Conservation (phyloP, 2,888 invertebrate species). For the Phymatocera aterrima region DNA sequence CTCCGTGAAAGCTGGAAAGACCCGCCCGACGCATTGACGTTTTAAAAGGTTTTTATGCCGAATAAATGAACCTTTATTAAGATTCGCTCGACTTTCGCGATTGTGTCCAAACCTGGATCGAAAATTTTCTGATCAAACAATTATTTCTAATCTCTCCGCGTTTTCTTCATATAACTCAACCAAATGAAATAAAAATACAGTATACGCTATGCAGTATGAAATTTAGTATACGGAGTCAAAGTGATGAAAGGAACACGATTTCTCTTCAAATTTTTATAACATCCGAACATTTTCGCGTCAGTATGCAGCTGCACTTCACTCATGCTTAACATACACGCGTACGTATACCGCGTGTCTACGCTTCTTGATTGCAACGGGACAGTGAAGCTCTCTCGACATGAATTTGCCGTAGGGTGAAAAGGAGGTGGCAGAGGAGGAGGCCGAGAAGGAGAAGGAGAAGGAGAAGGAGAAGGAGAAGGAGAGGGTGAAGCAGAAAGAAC, state of each 20-base stretch:
- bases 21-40: conserved; percentile 41
- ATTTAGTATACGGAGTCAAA: background rate
- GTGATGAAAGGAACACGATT: background rate
- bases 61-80: conserved; percentile 48
- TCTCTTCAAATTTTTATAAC: background rate
- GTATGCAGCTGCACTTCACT: background rate
- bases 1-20: conserved; percentile 23
- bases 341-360: conserved; percentile 40
- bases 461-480: conserved; percentile 52
- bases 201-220: background rate
- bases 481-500: conserved; percentile 51
- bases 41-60: conserved; percentile 48
- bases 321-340: background rate
- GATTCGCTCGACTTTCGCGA: conserved; percentile 11
- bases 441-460: conserved; percentile 5
- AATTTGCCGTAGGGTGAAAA: conserved; percentile 36
- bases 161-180: background rate
- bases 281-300: background rate
- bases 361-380: conserved; percentile 53
- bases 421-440: conserved; percentile 55
- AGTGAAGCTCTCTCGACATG: conserved; percentile 50
- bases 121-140: background rate
- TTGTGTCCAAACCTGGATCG: background rate
- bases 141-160: background rate
- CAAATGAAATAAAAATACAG: background rate